phyloP scores from a whole-genome alignment of 2,113 vertebrate species.

The Athene noctua region DNA sequence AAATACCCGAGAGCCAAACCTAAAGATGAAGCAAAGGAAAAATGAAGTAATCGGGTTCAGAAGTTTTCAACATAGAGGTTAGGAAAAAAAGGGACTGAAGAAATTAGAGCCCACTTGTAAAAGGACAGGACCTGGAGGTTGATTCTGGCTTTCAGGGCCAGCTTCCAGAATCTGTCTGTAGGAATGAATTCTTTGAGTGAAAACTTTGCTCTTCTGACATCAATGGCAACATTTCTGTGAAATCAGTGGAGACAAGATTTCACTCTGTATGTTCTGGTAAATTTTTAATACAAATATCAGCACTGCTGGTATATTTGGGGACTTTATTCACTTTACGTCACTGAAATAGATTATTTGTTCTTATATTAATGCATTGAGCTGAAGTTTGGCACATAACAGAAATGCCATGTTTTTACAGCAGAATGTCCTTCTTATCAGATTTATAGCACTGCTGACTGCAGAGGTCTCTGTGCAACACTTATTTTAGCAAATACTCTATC shows the following conservation, averaged over 20 bases:
- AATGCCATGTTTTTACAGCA: neutral
- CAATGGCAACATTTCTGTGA: neutral
- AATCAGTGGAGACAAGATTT: neutral
- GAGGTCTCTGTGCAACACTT: constrained; percentile 3
- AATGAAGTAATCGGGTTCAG: neutral
- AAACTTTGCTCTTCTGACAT: neutral
- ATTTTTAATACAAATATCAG: neutral
- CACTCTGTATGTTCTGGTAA: neutral
- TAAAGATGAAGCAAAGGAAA: neutral
- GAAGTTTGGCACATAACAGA: neutral
- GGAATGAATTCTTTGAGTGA: neutral
- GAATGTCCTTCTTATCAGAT: neutral
- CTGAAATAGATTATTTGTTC: neutral
- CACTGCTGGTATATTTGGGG: neutral
- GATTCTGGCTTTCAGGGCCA: neutral
- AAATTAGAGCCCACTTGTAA: neutral
- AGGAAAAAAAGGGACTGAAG: neutral
- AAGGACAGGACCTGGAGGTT: neutral
- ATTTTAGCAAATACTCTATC: constrained; percentile 43
- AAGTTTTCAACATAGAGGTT: neutral
- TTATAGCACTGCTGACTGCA: constrained; percentile 5
- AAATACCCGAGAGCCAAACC: neutral
- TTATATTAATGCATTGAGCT: neutral
- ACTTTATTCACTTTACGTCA: neutral
- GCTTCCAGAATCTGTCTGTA: neutral